Conservation (phyloP, 2,888 invertebrate species). For the Tipula vernalis region DNA sequence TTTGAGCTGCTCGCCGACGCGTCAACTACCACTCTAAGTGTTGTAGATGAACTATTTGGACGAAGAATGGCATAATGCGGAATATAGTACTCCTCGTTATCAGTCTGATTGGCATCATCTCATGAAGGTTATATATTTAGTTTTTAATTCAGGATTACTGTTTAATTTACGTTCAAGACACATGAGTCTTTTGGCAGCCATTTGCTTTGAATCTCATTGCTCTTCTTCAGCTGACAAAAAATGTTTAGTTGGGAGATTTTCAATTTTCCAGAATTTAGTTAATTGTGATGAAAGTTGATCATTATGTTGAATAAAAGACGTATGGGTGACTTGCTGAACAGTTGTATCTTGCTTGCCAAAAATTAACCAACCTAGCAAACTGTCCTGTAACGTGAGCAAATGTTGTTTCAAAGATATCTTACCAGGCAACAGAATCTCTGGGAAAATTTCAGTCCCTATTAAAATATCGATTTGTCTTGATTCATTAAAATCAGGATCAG, state of each 20-base stretch:
- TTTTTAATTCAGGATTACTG: not conserved
- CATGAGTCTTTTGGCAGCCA: not conserved
- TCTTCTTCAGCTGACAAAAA: not conserved
- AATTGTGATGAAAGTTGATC: not conserved
- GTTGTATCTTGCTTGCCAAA: not conserved
- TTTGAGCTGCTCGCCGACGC: not conserved
- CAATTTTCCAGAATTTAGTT: not conserved
- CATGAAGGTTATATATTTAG: not conserved
- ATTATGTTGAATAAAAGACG: not conserved
- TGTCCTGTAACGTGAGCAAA: not conserved
- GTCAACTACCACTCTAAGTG: not conserved
- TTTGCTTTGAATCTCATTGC: not conserved
- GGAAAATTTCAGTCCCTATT: not conserved
- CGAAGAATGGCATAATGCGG: constrained; percentile 18
- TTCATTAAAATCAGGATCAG: not conserved
- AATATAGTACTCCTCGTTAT: constrained; percentile 13
- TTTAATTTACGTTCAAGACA: no score
- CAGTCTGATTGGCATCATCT: not conserved
- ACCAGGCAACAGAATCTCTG: not conserved
- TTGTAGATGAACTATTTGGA: not conserved
- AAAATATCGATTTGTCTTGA: not conserved
- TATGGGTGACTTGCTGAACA: not conserved
- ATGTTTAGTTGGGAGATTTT: not conserved
- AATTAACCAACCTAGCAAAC: not conserved
- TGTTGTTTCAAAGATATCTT: not conserved